These are phyloP conservation scores for Conops quadrifasciatus DNA, from an alignment of 2,888 invertebrate species.

Conservation along the genomic window DNA sequence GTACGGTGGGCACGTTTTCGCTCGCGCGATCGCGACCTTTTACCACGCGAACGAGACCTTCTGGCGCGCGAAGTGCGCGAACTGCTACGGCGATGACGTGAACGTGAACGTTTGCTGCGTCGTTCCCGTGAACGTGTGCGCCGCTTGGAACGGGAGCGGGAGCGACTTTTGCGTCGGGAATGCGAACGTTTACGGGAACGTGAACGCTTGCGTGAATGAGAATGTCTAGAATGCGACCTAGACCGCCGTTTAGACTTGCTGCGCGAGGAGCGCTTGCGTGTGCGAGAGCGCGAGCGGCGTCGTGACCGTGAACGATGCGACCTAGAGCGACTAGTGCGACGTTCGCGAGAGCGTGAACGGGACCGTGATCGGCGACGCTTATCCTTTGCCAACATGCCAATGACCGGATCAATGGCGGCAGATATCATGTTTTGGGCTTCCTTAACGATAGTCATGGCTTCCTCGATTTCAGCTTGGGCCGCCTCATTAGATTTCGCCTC, in stretches of 20 bases:
- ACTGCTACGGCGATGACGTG: slow-evolving; percentile 53
- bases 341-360: slow-evolving; percentile 69
- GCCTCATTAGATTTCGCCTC: slow-evolving; percentile 96
- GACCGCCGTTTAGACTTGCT: slow-evolving; percentile 58
- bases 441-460: slow-evolving; percentile 95
- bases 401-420: slow-evolving; percentile 91
- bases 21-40: slow-evolving; percentile 67
- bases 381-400: slow-evolving; percentile 86
- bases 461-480: slow-evolving; percentile 94
- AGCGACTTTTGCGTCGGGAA: slow-evolving; percentile 66
- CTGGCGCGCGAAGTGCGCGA: slow-evolving; percentile 59
- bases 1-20: slow-evolving; percentile 65
- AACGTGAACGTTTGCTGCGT: slow-evolving; percentile 52
- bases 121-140: slow-evolving; percentile 61
- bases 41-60: slow-evolving; percentile 69
- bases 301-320: slow-evolving; percentile 72
- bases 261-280: slow-evolving; percentile 65
- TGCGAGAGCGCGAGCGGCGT: slow-evolving; percentile 69
- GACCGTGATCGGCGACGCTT: slow-evolving; percentile 72
- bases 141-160: slow-evolving; percentile 60
- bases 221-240: slow-evolving; percentile 73
- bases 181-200: slow-evolving; percentile 66
- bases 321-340: slow-evolving; percentile 72
- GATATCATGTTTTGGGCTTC: slow-evolving; percentile 95
- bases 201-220: slow-evolving; percentile 66